Conservation (phyloP, 2,113 vertebrate genomes). For the Corvus moneduloides region DNA sequence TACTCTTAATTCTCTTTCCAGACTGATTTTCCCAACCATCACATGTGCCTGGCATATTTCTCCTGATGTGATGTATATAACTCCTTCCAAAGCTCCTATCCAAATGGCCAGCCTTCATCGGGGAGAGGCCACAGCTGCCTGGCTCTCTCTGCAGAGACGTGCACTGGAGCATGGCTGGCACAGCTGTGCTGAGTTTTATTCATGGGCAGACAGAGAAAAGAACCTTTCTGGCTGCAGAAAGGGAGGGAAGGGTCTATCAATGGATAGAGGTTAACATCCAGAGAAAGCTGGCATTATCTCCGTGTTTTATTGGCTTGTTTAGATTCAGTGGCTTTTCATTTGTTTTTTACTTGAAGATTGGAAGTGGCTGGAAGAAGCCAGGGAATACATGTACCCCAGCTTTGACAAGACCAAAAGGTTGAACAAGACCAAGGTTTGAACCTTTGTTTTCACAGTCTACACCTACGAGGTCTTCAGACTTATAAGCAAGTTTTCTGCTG, state of each 20-base stretch:
- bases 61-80: background rate
- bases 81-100: background rate
- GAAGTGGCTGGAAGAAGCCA: background rate
- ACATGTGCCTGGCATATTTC: background rate
- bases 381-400: background rate
- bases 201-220: background rate
- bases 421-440: background rate
- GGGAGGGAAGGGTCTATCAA: background rate
- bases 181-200: slow-evolving; percentile 18
- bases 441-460: background rate
- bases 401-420: background rate
- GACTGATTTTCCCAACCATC: slow-evolving; percentile 15
- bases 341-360: background rate
- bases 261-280: background rate
- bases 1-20: slow-evolving; percentile 17
- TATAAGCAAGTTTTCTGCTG: background rate
- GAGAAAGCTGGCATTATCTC: background rate
- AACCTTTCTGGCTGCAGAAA: background rate
- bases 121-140: slow-evolving; percentile 17
- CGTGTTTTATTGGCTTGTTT: background rate
- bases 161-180: background rate
- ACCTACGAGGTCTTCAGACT: background rate
- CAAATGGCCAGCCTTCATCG: background rate
- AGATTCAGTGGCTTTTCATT: background rate
- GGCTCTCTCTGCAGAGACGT: background rate